Conservation (phyloP, 2,888 invertebrate genomes). For the Caenorhabditis panamensis region DNA sequence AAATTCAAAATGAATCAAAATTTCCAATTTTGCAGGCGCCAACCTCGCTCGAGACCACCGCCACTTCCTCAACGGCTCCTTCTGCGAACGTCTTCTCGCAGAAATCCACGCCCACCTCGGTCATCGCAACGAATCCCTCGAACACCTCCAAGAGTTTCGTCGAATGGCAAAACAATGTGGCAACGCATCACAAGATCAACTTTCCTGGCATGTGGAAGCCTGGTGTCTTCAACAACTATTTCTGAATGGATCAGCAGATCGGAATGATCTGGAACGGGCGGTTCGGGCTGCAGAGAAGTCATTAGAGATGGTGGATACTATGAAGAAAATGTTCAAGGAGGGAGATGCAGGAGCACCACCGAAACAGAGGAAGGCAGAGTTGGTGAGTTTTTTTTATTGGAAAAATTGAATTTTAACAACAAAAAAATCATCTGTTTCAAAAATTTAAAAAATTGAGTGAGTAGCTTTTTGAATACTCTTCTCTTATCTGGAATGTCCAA, state of each 20-base stretch:
- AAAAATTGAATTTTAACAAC: neutral
- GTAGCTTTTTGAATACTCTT: no score
- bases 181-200: slow-evolving; percentile 42
- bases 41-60: slow-evolving; percentile 22
- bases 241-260: slow-evolving; percentile 10
- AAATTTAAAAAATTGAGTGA: no score
- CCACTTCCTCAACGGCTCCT: slow-evolving; percentile 14
- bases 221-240: slow-evolving; percentile 49
- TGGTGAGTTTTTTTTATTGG: slow-evolving; percentile 13
- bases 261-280: slow-evolving; percentile 28
- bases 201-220: slow-evolving; percentile 55
- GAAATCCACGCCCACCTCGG: slow-evolving; percentile 32
- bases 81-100: slow-evolving; percentile 23
- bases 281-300: slow-evolving; percentile 6
- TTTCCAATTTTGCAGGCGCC: slow-evolving; percentile 16
- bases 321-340: slow-evolving; percentile 3
- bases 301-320: slow-evolving; percentile 11
- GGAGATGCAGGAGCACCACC: slow-evolving; percentile 6
- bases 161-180: slow-evolving; percentile 1
- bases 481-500: no score
- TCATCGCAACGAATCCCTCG: slow-evolving; percentile 14
- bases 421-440: neutral
- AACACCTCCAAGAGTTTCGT: slow-evolving; percentile 17
- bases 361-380: slow-evolving; percentile 4
- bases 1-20: neutral